A percentile compares a stretch with the other conserved stretches of the same genome.
phyloP scores from a whole-genome alignment of 2,888 invertebrate genomes.

The Cephonodes hylas region DNA sequence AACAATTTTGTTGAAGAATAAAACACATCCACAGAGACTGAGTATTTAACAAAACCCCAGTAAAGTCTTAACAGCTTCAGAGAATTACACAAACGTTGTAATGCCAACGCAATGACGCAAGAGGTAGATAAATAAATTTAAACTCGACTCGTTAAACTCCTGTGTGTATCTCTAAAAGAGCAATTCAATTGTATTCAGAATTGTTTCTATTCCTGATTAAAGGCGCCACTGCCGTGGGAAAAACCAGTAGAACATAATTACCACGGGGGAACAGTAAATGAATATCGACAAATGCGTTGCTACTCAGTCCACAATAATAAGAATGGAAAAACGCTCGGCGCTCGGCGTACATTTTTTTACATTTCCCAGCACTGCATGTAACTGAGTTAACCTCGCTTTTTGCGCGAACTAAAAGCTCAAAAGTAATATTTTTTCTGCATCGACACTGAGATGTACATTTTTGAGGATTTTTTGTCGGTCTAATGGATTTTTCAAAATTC shows the following conservation, averaged over 20 bases:
- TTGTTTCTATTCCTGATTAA: neutral
- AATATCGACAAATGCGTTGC: conserved; percentile 18
- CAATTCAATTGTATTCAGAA: neutral
- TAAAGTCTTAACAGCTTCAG: neutral
- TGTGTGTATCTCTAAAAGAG: neutral
- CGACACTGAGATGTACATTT: conserved; percentile 10
- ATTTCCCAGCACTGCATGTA: conserved; percentile 18
- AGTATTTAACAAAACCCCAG: neutral
- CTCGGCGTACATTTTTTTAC: conserved; percentile 23
- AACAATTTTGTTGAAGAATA: no score
- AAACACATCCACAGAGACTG: neutral
- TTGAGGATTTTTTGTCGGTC: conserved; percentile 7
- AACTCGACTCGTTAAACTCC: neutral
- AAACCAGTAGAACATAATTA: neutral
- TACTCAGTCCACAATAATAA: conserved; percentile 22
- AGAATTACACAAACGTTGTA: neutral
- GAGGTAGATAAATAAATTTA: neutral
- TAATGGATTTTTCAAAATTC: conserved; percentile 1
- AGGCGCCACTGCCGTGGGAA: neutral
- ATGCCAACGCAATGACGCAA: neutral
- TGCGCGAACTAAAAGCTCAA: conserved; percentile 29
- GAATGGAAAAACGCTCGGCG: conserved; percentile 24
- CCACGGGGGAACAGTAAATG: neutral
- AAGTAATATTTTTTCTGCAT: conserved; percentile 25
- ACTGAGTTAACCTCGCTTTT: conserved; percentile 30